Evolutionary conservation across 53 echinoderm and acorn worm species (phyloP), one percentile per base, ranked within the genome.

Genomic region (Apostichopus leukothele): DNA sequence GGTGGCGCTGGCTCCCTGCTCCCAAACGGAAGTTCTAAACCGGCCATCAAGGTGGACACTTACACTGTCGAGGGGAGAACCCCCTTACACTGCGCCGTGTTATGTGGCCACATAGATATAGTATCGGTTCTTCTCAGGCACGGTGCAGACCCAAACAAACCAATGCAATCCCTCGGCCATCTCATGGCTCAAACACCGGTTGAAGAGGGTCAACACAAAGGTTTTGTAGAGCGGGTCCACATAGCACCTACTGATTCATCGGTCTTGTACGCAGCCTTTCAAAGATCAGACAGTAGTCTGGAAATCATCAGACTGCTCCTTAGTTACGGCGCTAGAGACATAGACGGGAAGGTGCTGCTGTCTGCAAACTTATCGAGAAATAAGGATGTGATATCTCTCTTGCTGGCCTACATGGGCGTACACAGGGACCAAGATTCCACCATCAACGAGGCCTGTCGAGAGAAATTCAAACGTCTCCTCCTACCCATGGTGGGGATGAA

Each of bases 21-120:
- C 9, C 92, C 90, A 22, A 90, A 91, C 85, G 84, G 83, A 18
- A 90, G 75, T 84, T 75, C 76, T 52, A 91, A 92, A 20, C 39
- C 94, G 3, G 91, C 81, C 73, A 88, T 98, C n/a, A 93, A 98
- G 50, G 91, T 98, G 1, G 95, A 98, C 81, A 90, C 93, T 60
- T 98, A 98, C 86, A 95, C 98, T 5, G 93, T 98, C 61, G 86
- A 95, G 3, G 98, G 98, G 10, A 90, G 88, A 86, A 97, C 97
- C 21, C 94, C 97, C 14, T 86, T 98, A 53, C 98, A 98, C 90
- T 92, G 94, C 51, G 90, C 95, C 0, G 95, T 98, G 16, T 78
- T 94, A 22, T 87, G 90, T 19, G 93, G 95, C 1, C 90, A 98
- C 78, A 90, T 93, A 16, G 98, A 98, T 78, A 98, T 95, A 23